Percentiles rank a stretch among this genome's conserved stretches.
These are phyloP conservation scores for Dipodomys spectabilis DNA, from an alignment of 2,113 vertebrate genomes.

Conservation along the genomic window DNA sequence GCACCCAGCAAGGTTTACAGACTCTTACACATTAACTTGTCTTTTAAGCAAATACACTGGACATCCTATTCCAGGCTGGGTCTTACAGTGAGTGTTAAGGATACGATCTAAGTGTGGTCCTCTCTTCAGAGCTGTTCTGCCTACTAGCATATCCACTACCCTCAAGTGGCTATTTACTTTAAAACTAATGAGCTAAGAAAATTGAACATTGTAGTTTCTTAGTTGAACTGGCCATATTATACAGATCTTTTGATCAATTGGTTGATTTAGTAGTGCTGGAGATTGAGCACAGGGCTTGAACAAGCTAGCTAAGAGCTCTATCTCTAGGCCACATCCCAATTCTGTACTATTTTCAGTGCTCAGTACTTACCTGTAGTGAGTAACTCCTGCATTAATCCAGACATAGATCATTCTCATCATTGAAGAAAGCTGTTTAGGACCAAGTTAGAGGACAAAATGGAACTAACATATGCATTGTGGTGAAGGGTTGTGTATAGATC, in stretches of 20 bases:
- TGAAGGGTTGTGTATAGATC: not conserved
- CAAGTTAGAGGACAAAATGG: not conserved
- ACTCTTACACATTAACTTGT: not conserved
- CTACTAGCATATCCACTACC: not conserved
- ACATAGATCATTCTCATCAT: not conserved
- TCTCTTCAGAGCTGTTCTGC: not conserved
- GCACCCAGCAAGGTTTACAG: slow-evolving; percentile 52
- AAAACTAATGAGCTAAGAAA: slow-evolving; percentile 18
- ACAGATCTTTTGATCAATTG: not conserved
- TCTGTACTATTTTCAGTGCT: not conserved
- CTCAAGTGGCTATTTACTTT: slow-evolving; percentile 18
- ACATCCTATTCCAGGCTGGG: not conserved
- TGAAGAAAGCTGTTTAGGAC: not conserved
- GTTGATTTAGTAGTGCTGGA: no score
- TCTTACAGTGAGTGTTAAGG: not conserved
- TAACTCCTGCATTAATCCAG: not conserved
- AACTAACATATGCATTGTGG: accelerated
- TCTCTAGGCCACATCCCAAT: not conserved
- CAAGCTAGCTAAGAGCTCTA: not conserved
- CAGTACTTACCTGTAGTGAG: not conserved
- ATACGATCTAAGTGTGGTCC: not conserved
- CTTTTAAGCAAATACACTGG: not conserved
- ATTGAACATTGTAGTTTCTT: not conserved
- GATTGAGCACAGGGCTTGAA: not conserved
- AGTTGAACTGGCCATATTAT: not conserved